Conservation (phyloP, 2,797 vertebrate genomes). For the Schizopygopsis pylzovi region DNA sequence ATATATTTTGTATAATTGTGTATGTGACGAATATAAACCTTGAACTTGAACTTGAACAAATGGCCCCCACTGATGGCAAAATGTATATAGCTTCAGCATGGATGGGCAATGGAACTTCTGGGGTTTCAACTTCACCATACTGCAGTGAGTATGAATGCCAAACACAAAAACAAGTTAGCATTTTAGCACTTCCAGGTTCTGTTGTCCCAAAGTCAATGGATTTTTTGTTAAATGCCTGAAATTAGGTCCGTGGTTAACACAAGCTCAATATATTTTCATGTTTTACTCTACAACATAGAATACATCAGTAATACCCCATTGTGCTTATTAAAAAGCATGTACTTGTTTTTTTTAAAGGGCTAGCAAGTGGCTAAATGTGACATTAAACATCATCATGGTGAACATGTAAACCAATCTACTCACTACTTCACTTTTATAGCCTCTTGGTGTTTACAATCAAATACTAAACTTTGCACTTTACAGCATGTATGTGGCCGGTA, state of each 20-base stretch:
- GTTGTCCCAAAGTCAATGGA: not conserved
- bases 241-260: not conserved
- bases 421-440: not conserved
- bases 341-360: not conserved
- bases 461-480: no score
- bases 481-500: no score
- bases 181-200: not conserved
- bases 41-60: not conserved
- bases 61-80: conserved; percentile 41
- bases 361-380: not conserved
- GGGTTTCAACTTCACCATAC: conserved; percentile 5
- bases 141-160: not conserved
- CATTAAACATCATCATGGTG: not conserved
- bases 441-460: not conserved
- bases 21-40: no score
- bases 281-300: not conserved
- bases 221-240: not conserved
- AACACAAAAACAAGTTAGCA: not conserved
- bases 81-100: conserved; percentile 19
- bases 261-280: not conserved
- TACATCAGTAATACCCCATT: not conserved
- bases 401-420: not conserved
- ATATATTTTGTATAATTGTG: no score
- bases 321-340: not conserved
- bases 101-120: conserved; percentile 8